Conservation (phyloP, 1,140 invertebrate genomes). For the Bombus terrestris region DNA sequence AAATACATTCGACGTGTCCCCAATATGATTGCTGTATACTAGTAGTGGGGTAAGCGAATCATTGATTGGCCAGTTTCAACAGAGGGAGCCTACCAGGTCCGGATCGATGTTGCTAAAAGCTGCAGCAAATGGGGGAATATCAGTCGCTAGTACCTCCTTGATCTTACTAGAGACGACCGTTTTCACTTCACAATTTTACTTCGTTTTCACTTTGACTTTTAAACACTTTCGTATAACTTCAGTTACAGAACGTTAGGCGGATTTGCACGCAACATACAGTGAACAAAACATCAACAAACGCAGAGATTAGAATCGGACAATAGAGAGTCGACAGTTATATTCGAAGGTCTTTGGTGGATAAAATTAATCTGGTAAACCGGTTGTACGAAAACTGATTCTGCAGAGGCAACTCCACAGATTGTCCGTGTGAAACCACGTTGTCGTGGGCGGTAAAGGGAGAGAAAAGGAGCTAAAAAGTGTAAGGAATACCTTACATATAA, state of each 20-base stretch:
- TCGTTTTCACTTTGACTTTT: neutral
- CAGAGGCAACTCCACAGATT: neutral
- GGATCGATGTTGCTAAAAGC: slow-evolving; percentile 66
- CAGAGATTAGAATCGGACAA: no score
- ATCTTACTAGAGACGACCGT: neutral
- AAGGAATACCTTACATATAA: neutral
- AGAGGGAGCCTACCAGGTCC: slow-evolving; percentile 38
- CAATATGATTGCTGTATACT: neutral
- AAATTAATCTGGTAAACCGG: slow-evolving; percentile 8
- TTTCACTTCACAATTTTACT: neutral
- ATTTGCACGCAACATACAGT: neutral
- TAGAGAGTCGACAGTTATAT: neutral
- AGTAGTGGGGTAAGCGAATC: slow-evolving; percentile 46
- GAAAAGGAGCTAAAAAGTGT: neutral
- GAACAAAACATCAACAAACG: neutral
- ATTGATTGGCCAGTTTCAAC: slow-evolving; percentile 44
- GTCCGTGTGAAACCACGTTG: slow-evolving; percentile 13
- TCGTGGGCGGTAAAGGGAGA: neutral
- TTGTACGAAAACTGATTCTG: neutral
- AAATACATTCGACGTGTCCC: slow-evolving; percentile 27
- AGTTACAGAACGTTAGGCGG: neutral
- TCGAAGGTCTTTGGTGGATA: neutral
- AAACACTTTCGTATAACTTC: neutral
- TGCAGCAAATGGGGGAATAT: slow-evolving; percentile 38
- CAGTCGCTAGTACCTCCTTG: slow-evolving; percentile 47